phyloP scores from a whole-genome alignment of 2,797 vertebrate species.

The Dromococcyx pavoninus region DNA sequence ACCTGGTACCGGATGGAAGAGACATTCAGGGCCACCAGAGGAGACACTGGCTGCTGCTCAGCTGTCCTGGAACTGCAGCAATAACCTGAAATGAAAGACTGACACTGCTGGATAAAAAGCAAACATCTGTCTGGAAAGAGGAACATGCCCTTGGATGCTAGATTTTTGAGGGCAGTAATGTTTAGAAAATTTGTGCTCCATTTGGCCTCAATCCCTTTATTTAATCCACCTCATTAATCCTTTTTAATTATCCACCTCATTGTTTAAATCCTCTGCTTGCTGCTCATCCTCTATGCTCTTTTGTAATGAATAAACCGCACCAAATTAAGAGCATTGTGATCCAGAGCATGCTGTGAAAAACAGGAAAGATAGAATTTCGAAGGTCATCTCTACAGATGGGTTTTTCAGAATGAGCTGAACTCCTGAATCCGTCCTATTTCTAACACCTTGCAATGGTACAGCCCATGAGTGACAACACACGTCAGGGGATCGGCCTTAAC shows the following conservation, averaged over 20 bases:
- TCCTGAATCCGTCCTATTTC: conserved; percentile 67
- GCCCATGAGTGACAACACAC: conserved; percentile 1
- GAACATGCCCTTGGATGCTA: background rate
- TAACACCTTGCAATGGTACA: conserved; percentile 31
- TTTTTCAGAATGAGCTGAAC: conserved; percentile 66
- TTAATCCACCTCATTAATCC: conserved; percentile 60
- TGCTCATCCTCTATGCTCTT: background rate
- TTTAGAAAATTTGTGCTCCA: conserved; percentile 15
- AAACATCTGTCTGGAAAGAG: background rate
- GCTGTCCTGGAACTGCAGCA: background rate
- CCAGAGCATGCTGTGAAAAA: conserved; percentile 1
- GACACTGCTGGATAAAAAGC: background rate
- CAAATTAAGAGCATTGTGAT: conserved; percentile 22
- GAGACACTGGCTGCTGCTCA: background rate
- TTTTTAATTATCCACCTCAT: conserved; percentile 65
- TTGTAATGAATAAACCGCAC: conserved; percentile 43
- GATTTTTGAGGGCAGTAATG: background rate
- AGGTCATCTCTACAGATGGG: conserved; percentile 61
- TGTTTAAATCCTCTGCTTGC: conserved; percentile 53
- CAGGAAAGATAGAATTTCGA: conserved; percentile 43
- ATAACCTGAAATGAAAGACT: background rate
- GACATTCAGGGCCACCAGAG: background rate
- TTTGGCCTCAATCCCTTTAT: conserved; percentile 55
- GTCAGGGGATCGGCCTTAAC: background rate
- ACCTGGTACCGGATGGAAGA: background rate